Conservation (phyloP, 1,140 invertebrate genomes). For the Drosophila nigromelanica region DNA sequence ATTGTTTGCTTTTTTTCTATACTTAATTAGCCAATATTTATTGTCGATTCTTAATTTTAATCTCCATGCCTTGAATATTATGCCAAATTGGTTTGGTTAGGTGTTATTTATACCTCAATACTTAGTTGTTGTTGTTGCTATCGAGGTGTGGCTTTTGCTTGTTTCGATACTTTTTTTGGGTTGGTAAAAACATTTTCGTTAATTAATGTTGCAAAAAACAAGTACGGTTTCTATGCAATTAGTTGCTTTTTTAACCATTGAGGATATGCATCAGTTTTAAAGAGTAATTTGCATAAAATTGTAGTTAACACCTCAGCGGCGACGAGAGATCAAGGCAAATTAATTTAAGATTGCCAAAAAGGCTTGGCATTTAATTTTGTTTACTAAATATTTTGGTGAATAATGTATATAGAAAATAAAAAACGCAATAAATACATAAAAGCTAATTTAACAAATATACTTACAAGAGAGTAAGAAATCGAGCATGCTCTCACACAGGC, state of each 20-base stretch:
- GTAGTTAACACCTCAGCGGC: slow-evolving; percentile 62
- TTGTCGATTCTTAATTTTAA: slow-evolving; percentile 47
- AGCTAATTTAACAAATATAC: neutral
- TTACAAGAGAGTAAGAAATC: too few species aligned
- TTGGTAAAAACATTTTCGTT: slow-evolving; percentile 38
- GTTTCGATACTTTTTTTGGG: slow-evolving; percentile 1
- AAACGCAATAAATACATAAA: too few species aligned
- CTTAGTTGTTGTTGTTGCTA: slow-evolving; percentile 24
- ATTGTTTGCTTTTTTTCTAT: slow-evolving; percentile 31
- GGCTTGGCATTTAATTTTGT: slow-evolving; percentile 1
- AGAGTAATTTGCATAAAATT: slow-evolving; percentile 68
- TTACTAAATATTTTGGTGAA: neutral
- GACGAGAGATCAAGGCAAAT: slow-evolving; percentile 22
- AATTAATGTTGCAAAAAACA: slow-evolving; percentile 57
- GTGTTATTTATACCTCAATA: slow-evolving; percentile 35
- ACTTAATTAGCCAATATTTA: slow-evolving; percentile 74
- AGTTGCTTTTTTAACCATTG: slow-evolving; percentile 43
- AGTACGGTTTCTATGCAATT: slow-evolving; percentile 55
- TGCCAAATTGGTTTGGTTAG: slow-evolving; percentile 11
- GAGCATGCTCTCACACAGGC: too few species aligned
- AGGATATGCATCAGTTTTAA: slow-evolving; percentile 63
- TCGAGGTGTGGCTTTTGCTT: slow-evolving; percentile 47
- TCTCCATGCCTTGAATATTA: slow-evolving; percentile 28
- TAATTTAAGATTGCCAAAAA: slow-evolving; percentile 9
- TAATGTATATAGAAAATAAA: neutral